These are phyloP conservation scores for Coregonus ussuriensis DNA, from an alignment of 2,797 vertebrate genomes.

Conservation along the genomic window DNA sequence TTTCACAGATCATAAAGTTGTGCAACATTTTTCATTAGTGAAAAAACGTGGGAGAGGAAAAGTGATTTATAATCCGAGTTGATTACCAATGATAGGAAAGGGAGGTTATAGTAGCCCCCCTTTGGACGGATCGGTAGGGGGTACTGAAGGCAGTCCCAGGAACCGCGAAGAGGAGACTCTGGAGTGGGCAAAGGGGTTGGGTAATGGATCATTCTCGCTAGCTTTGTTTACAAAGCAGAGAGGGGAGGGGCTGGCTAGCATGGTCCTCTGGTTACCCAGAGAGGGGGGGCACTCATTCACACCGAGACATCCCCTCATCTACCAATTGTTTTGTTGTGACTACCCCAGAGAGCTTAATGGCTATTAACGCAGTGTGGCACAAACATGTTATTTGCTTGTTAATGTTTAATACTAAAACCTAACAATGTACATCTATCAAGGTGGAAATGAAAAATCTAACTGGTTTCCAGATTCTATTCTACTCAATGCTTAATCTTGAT, in stretches of 20 bases:
- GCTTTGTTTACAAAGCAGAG: conserved; percentile 4
- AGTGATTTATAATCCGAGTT: neutral
- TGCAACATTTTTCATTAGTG: neutral
- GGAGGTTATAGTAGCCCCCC: neutral
- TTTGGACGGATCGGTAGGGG: neutral
- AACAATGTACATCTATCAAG: neutral
- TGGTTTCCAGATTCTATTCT: neutral
- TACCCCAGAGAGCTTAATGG: neutral
- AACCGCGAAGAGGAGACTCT: conserved; percentile 54
- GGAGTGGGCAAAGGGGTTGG: neutral
- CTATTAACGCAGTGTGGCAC: neutral
- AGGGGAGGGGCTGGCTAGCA: neutral
- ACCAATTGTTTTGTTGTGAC: neutral
- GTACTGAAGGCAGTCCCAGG: conserved; percentile 47
- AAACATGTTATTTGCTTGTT: neutral
- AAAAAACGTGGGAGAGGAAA: neutral
- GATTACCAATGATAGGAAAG: neutral
- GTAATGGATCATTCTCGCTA: neutral
- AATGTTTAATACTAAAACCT: neutral
- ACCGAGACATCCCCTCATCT: neutral
- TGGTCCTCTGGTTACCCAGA: neutral
- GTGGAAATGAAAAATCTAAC: neutral
- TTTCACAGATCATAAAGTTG: neutral
- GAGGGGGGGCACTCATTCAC: neutral
- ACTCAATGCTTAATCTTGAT: neutral